phyloP scores from a whole-genome alignment of 2,888 invertebrate species.

The Noctua pronuba region DNA sequence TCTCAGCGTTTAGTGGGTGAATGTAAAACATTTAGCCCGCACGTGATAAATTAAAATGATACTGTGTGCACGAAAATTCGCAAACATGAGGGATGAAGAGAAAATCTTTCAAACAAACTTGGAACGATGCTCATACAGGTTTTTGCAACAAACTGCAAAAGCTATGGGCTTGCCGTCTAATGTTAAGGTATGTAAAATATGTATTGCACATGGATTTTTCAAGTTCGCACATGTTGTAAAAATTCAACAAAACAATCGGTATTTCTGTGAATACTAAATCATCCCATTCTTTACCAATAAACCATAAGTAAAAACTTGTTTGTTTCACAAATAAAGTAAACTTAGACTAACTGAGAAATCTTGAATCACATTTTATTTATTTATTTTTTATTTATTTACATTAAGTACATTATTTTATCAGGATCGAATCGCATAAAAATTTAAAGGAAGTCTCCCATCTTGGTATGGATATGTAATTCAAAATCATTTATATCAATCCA shows the following conservation, averaged over 20 bases:
- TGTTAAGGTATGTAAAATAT: constrained; percentile 78
- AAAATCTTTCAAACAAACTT: constrained; percentile 67
- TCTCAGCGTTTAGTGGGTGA: constrained; percentile 25
- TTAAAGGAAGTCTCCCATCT: too few species aligned
- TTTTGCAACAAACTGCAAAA: constrained; percentile 82
- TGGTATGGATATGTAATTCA: too few species aligned
- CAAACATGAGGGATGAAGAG: constrained; percentile 61
- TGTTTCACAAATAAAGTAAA: not conserved
- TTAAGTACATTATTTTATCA: not conserved
- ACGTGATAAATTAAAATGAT: not conserved
- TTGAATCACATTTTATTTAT: too few species aligned
- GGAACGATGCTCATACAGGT: constrained; percentile 76
- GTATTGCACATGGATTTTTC: not conserved
- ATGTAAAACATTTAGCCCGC: constrained; percentile 3
- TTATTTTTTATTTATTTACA: too few species aligned
- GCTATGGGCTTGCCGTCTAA: constrained; percentile 81
- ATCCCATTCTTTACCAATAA: not conserved
- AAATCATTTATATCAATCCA: too few species aligned
- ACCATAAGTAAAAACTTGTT: not conserved
- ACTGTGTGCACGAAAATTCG: not conserved
- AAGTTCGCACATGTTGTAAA: constrained; percentile 19
- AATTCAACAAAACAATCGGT: not conserved
- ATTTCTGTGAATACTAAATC: not conserved
- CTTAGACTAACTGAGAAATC: not conserved
- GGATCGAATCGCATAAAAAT: not conserved